Evolutionary conservation across 2,113 vertebrate genomes (phyloP), one percentile per base, ranked within the genome.

Genomic region (Calypte anna): DNA sequence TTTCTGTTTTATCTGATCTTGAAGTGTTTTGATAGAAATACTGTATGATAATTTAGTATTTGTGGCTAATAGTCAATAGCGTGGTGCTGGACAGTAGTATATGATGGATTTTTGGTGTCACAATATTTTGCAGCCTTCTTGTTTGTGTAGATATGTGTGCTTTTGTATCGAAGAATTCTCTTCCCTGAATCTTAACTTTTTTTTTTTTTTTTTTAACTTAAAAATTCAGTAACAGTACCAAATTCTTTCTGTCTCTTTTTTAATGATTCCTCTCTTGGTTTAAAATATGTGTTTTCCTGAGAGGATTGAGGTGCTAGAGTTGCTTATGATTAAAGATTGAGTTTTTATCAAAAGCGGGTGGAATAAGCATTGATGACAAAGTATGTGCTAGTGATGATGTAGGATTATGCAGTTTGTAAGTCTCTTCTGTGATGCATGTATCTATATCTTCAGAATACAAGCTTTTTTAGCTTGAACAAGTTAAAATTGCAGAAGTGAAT

Each of bases 1-100:
- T 82, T 77, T 69, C 9, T 44, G 0, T 76, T 57, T 25, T 53
- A 5, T 20, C 5, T 20, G 11, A 19, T 38, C 12, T 43, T 48
- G 33, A 44, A 31, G 18, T 30, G 6, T 67, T 67, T 69, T 20
- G 20, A 28, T 10, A 55, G n/a, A 78, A 85, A 9, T 1, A 0
- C 36, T 14, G 1, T 5, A 10, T 23, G 38, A 40, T 10, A 51
- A 20, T 9, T 63, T 6, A 5, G 0, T 53, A 8, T 54, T 61
- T 74, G 13, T 28, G 46, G 30, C 6, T 68, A 33, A 7, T 46
- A 24, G 16, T 58, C 69, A 46, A 27, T 53, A 19, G 18, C 25
- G 82, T 61, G 43, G 15, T 75, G 51, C 62, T 48, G 22, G 38
- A 31, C 24, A 40, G 0, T 12, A 19, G 12, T 14, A 3, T 33